These are phyloP conservation scores for Salvator merianae DNA, from an alignment of 2,113 vertebrate genomes.

Conservation along the genomic window DNA sequence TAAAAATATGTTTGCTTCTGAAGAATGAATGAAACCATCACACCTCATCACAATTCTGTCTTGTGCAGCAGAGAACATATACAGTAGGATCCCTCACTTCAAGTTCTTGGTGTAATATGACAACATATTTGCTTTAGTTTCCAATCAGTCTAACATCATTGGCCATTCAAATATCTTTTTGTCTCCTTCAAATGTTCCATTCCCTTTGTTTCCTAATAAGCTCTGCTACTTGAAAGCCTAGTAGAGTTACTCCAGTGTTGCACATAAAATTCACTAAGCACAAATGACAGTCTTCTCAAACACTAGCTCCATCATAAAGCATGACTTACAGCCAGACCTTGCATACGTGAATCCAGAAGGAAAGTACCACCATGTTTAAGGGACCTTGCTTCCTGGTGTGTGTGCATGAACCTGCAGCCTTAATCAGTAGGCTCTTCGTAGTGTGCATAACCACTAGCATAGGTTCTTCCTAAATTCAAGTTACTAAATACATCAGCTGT, in stretches of 20 bases:
- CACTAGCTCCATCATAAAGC: neutral
- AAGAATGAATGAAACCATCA: constrained; percentile 58
- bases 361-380: neutral
- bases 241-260: constrained; percentile 36
- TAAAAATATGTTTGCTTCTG: constrained; percentile 70
- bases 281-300: constrained; percentile 15
- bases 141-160: constrained; percentile 31
- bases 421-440: constrained; percentile 80
- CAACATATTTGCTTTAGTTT: neutral
- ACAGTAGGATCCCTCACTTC: constrained; percentile 31
- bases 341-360: neutral
- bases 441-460: constrained; percentile 80
- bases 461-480: constrained; percentile 84
- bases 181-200: constrained; percentile 34
- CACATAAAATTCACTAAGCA: neutral
- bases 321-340: neutral
- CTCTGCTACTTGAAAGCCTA: constrained; percentile 21
- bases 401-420: neutral
- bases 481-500: constrained; percentile 75
- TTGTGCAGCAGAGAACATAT: constrained; percentile 26
- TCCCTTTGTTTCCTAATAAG: constrained; percentile 18
- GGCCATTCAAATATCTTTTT: neutral
- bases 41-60: constrained; percentile 20
- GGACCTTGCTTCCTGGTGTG: neutral
- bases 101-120: constrained; percentile 19